Evolutionary conservation across 2,797 vertebrate species (phyloP).

Genomic region (Cyclopterus lumpus): DNA sequence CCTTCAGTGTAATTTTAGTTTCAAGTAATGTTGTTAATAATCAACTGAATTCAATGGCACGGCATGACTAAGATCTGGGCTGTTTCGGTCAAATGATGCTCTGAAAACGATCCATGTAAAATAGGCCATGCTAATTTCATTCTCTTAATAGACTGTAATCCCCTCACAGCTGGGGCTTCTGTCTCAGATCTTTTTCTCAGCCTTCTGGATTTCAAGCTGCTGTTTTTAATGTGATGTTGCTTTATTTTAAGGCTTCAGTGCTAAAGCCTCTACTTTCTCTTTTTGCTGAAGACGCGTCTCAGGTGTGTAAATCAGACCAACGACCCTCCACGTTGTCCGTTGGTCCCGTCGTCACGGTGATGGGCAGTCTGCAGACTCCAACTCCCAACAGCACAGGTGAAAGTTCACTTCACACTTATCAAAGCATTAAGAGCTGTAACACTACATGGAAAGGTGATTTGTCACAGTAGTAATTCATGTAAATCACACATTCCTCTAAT

Average conservation of each 20-base stretch:
- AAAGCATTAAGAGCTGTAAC: neutral
- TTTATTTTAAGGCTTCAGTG: constrained; percentile 16
- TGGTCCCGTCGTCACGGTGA: constrained; percentile 91
- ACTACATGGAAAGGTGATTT: neutral
- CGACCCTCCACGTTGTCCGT: constrained; percentile 95
- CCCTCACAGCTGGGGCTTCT: constrained; percentile 28
- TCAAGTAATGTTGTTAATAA: constrained; percentile 3
- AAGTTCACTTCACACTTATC: neutral
- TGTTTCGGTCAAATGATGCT: constrained; percentile 28
- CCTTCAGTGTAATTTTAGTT: neutral
- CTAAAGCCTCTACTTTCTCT: constrained; percentile 29
- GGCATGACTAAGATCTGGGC: neutral
- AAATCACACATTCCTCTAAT: neutral
- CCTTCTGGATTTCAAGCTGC: neutral
- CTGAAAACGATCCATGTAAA: constrained; percentile 45
- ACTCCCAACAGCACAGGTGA: constrained; percentile 99
- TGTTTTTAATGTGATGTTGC: constrained; percentile 26
- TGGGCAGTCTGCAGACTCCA: constrained; percentile 95
- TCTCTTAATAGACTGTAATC: constrained; percentile 46
- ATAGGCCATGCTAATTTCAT: constrained; percentile 52
- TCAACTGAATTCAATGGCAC: neutral
- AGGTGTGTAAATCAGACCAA: constrained; percentile 95
- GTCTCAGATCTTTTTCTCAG: constrained; percentile 31
- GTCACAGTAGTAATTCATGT: neutral
- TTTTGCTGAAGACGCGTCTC: constrained; percentile 87